Percentiles rank a stretch among this genome's conserved stretches.
phyloP scores from a whole-genome alignment of 2,888 invertebrate genomes.

The Phasia obesa region DNA sequence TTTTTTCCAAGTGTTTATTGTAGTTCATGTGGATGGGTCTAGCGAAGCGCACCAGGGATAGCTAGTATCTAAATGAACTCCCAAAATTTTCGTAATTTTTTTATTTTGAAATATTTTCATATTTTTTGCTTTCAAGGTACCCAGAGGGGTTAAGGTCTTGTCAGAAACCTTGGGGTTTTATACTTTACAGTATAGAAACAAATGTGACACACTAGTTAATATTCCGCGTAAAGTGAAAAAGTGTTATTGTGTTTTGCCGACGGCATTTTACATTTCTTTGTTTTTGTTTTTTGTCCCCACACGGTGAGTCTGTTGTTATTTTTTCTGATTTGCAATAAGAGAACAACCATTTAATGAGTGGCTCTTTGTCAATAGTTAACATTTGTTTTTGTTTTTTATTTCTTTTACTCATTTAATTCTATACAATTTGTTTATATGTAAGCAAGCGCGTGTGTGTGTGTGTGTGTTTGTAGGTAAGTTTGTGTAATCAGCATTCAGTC shows the following conservation, averaged over 20 bases:
- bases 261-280: constrained; percentile 19
- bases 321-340: neutral
- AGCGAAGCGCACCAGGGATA: too few relatives aligned
- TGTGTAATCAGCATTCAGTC: neutral
- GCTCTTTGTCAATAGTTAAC: constrained; percentile 37
- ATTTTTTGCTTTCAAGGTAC: too few relatives aligned
- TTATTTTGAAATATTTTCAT: too few relatives aligned
- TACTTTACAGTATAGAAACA: too few relatives aligned
- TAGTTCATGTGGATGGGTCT: too few relatives aligned
- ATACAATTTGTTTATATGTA: neutral
- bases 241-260: constrained; percentile 16
- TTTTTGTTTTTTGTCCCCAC: neutral
- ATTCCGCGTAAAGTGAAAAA: neutral
- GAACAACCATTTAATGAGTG: constrained; percentile 37
- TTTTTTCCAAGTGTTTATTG: too few relatives aligned
- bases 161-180: too few relatives aligned
- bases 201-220: too few relatives aligned
- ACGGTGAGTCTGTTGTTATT: neutral
- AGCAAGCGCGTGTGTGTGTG: neutral
- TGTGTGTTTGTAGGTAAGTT: neutral
- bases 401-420: neutral
- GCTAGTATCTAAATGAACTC: too few relatives aligned
- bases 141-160: too few relatives aligned
- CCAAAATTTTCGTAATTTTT: too few relatives aligned
- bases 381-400: constrained; percentile 28